phyloP scores from a whole-genome alignment of 2,888 invertebrate species.

The Cancer borealis region DNA sequence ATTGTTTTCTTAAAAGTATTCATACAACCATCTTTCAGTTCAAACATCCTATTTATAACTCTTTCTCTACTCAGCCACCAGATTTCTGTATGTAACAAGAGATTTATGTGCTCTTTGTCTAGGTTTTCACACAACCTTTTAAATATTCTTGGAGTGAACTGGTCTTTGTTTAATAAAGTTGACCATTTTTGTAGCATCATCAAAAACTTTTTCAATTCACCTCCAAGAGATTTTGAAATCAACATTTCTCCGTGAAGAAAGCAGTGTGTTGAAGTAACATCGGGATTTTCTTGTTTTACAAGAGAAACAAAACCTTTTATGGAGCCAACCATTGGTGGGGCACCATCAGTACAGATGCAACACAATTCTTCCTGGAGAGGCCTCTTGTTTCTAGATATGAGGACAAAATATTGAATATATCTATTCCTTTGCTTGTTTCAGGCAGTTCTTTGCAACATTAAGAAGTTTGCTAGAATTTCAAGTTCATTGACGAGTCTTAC shows the following conservation, averaged over 20 bases:
- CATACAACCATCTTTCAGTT: too few relatives aligned
- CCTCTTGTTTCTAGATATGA: constrained; percentile 23
- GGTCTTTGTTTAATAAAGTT: too few relatives aligned
- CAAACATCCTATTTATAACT: too few relatives aligned
- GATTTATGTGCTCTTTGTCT: background rate
- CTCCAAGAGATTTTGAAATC: constrained; percentile 35
- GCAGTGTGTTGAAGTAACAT: background rate
- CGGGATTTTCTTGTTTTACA: background rate
- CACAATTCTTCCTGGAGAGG: background rate
- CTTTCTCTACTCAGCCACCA: too few relatives aligned
- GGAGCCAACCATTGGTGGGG: background rate
- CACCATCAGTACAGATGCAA: constrained; percentile 31
- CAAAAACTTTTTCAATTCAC: background rate
- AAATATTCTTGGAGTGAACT: background rate
- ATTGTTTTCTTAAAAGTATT: too few relatives aligned
- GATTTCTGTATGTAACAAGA: too few relatives aligned
- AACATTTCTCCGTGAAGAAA: background rate
- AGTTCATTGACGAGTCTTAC: background rate
- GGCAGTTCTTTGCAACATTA: constrained; percentile 25
- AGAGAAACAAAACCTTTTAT: constrained; percentile 13
- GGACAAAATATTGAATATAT: constrained; percentile 14
- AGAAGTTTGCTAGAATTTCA: constrained; percentile 25
- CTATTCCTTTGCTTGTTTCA: background rate
- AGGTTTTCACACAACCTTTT: background rate
- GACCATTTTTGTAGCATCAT: too few relatives aligned